Percentiles rank a stretch among this genome's conserved stretches.
These are phyloP conservation scores for Aphelinus certus DNA, from an alignment of 1,140 invertebrate species.

Conservation along the genomic window DNA sequence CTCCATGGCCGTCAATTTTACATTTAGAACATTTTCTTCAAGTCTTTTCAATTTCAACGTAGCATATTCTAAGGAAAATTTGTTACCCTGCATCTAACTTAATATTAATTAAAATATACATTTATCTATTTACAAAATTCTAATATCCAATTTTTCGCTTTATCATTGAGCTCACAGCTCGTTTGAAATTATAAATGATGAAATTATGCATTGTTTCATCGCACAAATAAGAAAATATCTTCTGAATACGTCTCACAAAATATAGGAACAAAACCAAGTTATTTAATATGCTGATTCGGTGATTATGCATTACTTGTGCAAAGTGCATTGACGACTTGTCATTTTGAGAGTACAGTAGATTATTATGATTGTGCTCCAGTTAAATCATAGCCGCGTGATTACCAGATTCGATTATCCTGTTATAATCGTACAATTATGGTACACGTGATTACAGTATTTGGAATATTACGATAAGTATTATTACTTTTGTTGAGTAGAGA, in stretches of 20 bases:
- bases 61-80: conserved; percentile 32
- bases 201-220: background rate
- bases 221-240: background rate
- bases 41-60: conserved; percentile 41
- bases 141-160: no score
- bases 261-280: conserved; percentile 6
- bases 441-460: conserved; percentile 12
- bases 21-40: conserved; percentile 32
- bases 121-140: conserved; percentile 1
- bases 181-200: background rate
- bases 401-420: background rate
- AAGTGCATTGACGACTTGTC: conserved; percentile 6
- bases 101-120: conserved; percentile 20
- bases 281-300: background rate
- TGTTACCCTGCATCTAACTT: conserved; percentile 13
- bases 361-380: background rate
- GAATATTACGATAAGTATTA: conserved; percentile 18
- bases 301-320: conserved; percentile 20
- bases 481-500: background rate
- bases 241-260: conserved; percentile 1
- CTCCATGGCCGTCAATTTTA: background rate
- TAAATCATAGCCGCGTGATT: conserved; percentile 15
- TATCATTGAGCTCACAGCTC: background rate
- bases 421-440: conserved; percentile 5
- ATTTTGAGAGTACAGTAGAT: conserved; percentile 1